These are phyloP conservation scores for Pinctada fucata DNA, from an alignment of 2,888 invertebrate species.

Conservation along the genomic window DNA sequence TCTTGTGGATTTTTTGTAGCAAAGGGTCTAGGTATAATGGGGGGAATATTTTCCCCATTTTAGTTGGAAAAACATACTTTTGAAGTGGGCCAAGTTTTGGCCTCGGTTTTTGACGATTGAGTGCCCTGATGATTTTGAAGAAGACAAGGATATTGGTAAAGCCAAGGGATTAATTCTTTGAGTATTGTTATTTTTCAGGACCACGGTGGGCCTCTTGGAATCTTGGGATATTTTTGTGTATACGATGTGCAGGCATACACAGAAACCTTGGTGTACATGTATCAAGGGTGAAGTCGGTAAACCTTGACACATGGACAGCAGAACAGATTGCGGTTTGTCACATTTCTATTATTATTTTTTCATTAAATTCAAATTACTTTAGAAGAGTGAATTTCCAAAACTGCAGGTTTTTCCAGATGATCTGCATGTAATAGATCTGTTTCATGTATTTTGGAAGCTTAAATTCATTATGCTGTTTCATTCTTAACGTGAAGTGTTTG, in stretches of 20 bases:
- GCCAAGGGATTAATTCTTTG: not conserved
- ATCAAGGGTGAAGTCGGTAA: slow-evolving; percentile 98
- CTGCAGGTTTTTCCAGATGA: not conserved
- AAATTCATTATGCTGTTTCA: no score
- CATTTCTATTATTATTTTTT: not conserved
- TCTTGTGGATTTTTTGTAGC: no score
- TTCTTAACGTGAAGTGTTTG: no score
- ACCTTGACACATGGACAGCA: slow-evolving; percentile 98
- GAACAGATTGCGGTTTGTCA: slow-evolving; percentile 90
- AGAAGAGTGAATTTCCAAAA: not conserved
- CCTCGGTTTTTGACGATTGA: no score
- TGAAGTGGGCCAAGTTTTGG: no score
- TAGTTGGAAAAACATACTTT: no score
- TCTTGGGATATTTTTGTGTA: slow-evolving; percentile 97
- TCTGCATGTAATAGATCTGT: no score
- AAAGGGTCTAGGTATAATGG: no score
- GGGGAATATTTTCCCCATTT: no score
- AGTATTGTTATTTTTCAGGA: slow-evolving; percentile 80
- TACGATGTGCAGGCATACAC: slow-evolving; percentile 99
- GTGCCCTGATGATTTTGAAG: no score
- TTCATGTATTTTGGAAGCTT: no score
- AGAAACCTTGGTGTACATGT: slow-evolving; percentile 99
- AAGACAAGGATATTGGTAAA: no score
- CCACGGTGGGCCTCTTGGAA: slow-evolving; percentile 99
- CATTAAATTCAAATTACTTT: not conserved